A percentile compares a stretch with the other conserved stretches of the same genome.
phyloP scores from a whole-genome alignment of 2,888 invertebrate species.

The Hermodice carunculata region DNA sequence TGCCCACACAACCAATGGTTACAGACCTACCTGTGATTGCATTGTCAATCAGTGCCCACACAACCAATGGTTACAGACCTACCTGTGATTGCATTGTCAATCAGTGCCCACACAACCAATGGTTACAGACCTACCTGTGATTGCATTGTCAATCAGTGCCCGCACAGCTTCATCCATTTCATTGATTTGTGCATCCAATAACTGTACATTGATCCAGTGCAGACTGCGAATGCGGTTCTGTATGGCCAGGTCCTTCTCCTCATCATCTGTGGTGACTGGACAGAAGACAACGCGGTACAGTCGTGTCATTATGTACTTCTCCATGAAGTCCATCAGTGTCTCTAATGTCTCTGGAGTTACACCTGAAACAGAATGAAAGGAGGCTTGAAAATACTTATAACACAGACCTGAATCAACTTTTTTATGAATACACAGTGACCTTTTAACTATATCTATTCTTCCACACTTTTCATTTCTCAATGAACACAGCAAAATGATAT shows the following conservation, averaged over 20 bases:
- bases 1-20: too few relatives aligned
- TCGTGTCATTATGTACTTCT: conserved; percentile 92
- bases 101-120: too few relatives aligned
- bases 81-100: too few relatives aligned
- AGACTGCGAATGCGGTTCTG: conserved; percentile 95
- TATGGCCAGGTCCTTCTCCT: conserved; percentile 87
- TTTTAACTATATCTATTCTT: too few relatives aligned
- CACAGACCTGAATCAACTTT: too few relatives aligned
- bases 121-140: conserved; percentile 77
- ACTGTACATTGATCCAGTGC: conserved; percentile 95
- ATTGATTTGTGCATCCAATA: conserved; percentile 93
- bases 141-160: conserved; percentile 93
- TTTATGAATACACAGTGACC: too few relatives aligned
- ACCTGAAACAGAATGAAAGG: conserved; percentile 66
- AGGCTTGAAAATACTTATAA: not conserved
- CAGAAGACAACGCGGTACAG: conserved; percentile 91
- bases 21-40: too few relatives aligned
- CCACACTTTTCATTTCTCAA: too few relatives aligned
- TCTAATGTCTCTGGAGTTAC: conserved; percentile 82
- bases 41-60: too few relatives aligned
- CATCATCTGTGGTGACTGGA: conserved; percentile 89
- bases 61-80: too few relatives aligned
- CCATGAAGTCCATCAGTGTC: conserved; percentile 88
- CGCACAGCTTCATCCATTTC: conserved; percentile 86
- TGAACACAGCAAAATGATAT: too few relatives aligned